Evolutionary conservation across 2,113 vertebrate species (phyloP).

Genomic region (Hiodon alosoides): DNA sequence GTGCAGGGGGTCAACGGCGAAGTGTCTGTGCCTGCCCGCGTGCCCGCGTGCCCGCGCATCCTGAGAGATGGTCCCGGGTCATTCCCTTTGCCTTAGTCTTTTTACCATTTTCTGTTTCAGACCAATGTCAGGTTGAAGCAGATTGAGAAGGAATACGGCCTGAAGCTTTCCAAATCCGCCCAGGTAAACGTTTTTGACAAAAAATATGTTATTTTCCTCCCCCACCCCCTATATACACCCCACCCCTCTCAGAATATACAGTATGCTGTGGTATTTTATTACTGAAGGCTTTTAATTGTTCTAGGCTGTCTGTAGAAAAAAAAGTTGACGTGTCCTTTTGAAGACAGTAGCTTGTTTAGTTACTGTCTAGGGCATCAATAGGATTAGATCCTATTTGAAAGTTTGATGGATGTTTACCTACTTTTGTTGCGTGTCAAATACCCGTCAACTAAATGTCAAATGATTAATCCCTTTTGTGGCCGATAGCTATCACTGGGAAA

Average conservation of each 20-base stretch:
- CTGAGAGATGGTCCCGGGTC: neutral
- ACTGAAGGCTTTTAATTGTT: no score
- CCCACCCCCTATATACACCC: neutral
- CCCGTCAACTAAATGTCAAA: neutral
- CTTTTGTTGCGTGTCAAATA: neutral
- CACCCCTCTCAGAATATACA: no score
- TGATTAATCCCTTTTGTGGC: neutral
- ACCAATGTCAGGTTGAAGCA: constrained; percentile 63
- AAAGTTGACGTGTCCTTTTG: neutral
- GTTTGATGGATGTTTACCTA: neutral
- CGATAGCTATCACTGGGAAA: neutral
- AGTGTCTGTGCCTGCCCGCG: constrained; percentile 42
- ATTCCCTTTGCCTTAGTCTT: neutral
- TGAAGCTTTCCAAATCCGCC: constrained; percentile 60
- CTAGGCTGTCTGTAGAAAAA: no score
- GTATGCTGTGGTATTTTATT: no score
- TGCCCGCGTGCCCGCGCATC: no score
- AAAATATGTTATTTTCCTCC: neutral
- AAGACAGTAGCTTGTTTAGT: neutral
- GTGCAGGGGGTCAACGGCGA: constrained; percentile 53
- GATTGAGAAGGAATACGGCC: constrained; percentile 61
- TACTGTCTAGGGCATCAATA: neutral
- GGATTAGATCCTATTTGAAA: neutral
- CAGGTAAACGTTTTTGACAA: constrained; percentile 60
- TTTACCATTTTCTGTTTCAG: constrained; percentile 49